Conservation (phyloP, 92 coral and sea anemone genomes). For the Bergia sp. region DNA sequence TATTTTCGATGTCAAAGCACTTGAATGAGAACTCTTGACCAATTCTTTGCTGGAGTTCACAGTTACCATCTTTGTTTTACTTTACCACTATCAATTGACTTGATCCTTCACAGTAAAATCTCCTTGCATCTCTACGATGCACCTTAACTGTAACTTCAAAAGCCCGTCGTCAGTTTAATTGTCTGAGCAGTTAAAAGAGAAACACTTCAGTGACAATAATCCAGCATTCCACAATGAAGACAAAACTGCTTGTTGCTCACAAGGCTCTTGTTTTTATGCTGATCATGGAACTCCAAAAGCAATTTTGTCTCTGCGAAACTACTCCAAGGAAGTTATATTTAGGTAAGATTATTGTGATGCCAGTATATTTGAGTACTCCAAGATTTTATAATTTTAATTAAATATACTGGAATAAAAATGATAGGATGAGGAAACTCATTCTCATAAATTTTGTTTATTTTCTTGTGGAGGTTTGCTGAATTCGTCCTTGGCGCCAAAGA, state of each 20-base stretch:
- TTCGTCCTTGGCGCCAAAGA: too few relatives aligned
- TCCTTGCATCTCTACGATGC: neutral
- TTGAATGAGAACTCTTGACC: neutral
- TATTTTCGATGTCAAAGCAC: neutral
- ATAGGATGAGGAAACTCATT: too few relatives aligned
- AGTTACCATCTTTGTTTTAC: neutral
- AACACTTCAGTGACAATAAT: neutral
- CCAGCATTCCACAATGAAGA: neutral
- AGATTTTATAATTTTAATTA: neutral
- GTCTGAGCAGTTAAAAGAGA: neutral
- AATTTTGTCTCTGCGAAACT: neutral
- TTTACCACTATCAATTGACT: neutral
- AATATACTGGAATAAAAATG: neutral
- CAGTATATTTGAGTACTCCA: neutral
- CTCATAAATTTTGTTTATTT: too few relatives aligned
- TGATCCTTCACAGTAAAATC: neutral
- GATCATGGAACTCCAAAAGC: neutral
- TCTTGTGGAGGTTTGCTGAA: too few relatives aligned
- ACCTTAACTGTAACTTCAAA: neutral
- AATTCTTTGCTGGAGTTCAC: neutral
- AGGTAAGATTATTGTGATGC: neutral
- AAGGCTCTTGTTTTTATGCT: neutral
- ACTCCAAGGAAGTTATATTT: neutral
- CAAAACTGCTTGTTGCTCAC: neutral
- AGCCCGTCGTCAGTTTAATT: too few relatives aligned